A percentile compares a stretch with the other conserved stretches of the same genome.
phyloP scores from a whole-genome alignment of 2,888 invertebrate species.

The Theretra japonica region DNA sequence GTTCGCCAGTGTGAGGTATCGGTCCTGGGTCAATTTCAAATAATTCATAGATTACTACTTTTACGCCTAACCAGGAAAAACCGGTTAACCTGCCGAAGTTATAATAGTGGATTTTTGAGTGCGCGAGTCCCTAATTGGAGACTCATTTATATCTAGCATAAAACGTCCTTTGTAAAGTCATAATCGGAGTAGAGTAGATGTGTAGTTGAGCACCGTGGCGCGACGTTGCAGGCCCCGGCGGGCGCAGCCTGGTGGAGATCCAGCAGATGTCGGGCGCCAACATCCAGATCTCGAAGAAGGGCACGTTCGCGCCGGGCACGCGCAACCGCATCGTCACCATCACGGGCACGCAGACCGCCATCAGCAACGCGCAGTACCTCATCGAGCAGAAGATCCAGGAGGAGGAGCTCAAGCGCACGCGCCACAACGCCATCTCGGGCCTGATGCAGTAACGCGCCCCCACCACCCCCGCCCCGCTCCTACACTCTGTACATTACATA shows the following conservation, averaged over 20 bases:
- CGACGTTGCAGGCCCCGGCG: slow-evolving; percentile 90
- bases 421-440: slow-evolving; percentile 92
- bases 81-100: too few species aligned
- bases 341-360: slow-evolving; percentile 94
- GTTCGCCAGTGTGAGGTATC: too few species aligned
- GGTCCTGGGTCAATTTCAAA: too few species aligned
- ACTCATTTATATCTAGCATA: too few species aligned
- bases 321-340: slow-evolving; percentile 98
- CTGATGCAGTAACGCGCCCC: slow-evolving; percentile 86
- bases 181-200: too few species aligned
- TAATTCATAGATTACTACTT: too few species aligned
- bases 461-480: slow-evolving; percentile 4
- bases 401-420: slow-evolving; percentile 97
- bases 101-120: too few species aligned
- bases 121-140: too few species aligned
- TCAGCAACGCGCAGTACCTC: slow-evolving; percentile 96
- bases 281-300: slow-evolving; percentile 99
- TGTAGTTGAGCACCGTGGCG: not conserved
- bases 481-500: slow-evolving; percentile 21
- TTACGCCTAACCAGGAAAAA: too few species aligned
- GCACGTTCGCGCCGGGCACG: slow-evolving; percentile 98
- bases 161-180: too few species aligned
- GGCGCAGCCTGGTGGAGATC: slow-evolving; percentile 97
- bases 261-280: slow-evolving; percentile 98
- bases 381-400: slow-evolving; percentile 98